Base-by-base conservation (phyloP, 23 tunicate species). In the Phallusia fumigata region DNA sequence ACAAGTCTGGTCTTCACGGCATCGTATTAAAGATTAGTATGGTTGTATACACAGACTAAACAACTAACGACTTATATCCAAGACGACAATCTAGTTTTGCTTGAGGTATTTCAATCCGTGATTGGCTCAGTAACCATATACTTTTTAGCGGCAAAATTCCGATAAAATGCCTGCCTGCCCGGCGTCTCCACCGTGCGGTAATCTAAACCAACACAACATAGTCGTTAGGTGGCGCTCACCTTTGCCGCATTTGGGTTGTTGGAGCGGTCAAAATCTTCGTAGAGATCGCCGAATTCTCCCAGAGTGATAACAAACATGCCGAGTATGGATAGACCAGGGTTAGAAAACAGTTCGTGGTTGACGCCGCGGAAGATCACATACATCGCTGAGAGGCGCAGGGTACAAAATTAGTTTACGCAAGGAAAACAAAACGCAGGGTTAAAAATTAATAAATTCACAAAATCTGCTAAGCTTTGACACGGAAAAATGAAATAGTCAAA, bases 301-400 rank as follows among this genome's bases (percentile, higher is more conserved):
- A 94, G 79, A 0, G 98, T 86, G 31, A 94, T 83, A 40, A 89
- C 79, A 74, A 94, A 94, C 98, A 94, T 94, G 53, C 86, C 98
- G 76, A 94, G 73, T 21, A 85, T 52, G 2, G 98, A 85, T 21
- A 80, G 83, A 26, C 86, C 33, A n/a, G 88, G 93, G 81, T 86
- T 65, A 31, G 84, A 64, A 65, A 94, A 94, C 10, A 89, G 76
- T 22, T 49, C 65, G 49, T 89, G 89, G 26, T 52, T 34, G 10
- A 81, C 58, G 10, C 93, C 93, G 19, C 98, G 94, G 53, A 89
- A 94, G 22, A 94, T 53, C 19, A 94, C 79, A 79, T 64, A 94
- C 98, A 94, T 94, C 16, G 98, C 98, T 94, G 83, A n/a, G 53
- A 73, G 32, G 33, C 44, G 28, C n/a, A 79, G 64, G 31, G 30